These are phyloP conservation scores for Halcyon malimbica DNA, from an alignment of 2,113 vertebrate species.

Conservation along the genomic window DNA sequence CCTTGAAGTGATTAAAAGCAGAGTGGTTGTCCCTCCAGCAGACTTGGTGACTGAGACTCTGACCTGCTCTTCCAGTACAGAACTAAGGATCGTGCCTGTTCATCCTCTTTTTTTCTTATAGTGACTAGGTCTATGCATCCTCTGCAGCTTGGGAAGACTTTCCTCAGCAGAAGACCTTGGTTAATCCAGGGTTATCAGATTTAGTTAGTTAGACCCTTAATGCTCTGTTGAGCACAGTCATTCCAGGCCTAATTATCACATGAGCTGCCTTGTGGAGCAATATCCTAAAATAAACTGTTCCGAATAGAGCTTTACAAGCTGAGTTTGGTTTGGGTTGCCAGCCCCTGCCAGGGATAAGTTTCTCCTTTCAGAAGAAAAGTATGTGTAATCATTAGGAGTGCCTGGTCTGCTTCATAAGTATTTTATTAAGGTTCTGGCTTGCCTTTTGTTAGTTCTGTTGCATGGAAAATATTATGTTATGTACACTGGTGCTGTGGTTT, in stretches of 20 bases:
- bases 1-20: neutral
- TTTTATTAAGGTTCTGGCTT: constrained; percentile 53
- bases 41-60: neutral
- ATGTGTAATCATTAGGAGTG: constrained; percentile 43
- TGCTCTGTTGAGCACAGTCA: constrained; percentile 34
- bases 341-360: neutral
- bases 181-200: constrained; percentile 58
- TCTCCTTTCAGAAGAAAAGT: constrained; percentile 22
- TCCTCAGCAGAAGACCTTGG: constrained; percentile 9
- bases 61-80: neutral
- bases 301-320: neutral
- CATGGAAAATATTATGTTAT: constrained; percentile 48
- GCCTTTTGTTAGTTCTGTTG: constrained; percentile 41
- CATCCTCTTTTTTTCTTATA: neutral
- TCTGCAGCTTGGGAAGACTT: neutral
- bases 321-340: neutral
- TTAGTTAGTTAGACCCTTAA: constrained; percentile 46
- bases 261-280: constrained; percentile 16
- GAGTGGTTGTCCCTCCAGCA: neutral
- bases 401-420: constrained; percentile 33
- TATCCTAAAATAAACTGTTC: constrained; percentile 54
- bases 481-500: neutral
- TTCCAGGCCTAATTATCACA: constrained; percentile 50
- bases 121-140: neutral
- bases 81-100: neutral